These are phyloP conservation scores for Enteromius mattozi DNA, from an alignment of 2,797 vertebrate species.

Conservation along the genomic window DNA sequence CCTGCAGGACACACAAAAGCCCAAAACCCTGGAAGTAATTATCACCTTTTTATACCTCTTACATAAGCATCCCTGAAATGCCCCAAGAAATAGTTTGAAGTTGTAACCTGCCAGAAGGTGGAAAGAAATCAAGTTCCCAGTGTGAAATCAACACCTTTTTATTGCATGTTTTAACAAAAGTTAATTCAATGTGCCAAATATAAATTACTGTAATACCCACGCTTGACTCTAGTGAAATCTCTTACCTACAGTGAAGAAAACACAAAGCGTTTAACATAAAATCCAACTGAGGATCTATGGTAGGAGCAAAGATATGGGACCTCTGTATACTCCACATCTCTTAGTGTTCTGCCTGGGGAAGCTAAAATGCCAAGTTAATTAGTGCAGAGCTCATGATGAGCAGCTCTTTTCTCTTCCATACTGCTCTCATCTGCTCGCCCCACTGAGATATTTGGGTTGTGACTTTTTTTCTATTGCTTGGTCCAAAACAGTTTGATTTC, in stretches of 20 bases:
- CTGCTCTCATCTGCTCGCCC: neutral
- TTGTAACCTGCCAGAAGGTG: constrained; percentile 52
- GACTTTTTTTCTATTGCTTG: neutral
- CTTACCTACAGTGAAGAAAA: constrained; percentile 12
- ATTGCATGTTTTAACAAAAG: constrained; percentile 31
- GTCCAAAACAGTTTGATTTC: neutral
- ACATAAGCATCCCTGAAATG: constrained; percentile 61
- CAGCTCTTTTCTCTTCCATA: constrained; percentile 4
- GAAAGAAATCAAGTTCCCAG: constrained; percentile 20
- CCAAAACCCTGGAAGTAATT: constrained; percentile 68
- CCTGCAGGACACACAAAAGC: constrained; percentile 51
- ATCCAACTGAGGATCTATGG: constrained; percentile 20
- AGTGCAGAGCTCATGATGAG: constrained; percentile 17
- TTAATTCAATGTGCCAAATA: neutral
- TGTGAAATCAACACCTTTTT: constrained; percentile 67
- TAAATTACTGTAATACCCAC: constrained; percentile 8
- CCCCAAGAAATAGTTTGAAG: constrained; percentile 52
- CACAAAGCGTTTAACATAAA: constrained; percentile 14
- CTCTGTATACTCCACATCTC: neutral
- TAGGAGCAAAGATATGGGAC: constrained; percentile 15
- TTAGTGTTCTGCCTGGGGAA: neutral
- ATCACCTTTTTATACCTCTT: constrained; percentile 65
- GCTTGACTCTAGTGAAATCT: neutral
- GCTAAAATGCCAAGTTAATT: constrained; percentile 31
- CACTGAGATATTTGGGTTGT: neutral